A percentile compares a stretch with the other conserved stretches of the same genome.
phyloP scores from a whole-genome alignment of 2,888 invertebrate species.

The Leptodirus hochenwartii region DNA sequence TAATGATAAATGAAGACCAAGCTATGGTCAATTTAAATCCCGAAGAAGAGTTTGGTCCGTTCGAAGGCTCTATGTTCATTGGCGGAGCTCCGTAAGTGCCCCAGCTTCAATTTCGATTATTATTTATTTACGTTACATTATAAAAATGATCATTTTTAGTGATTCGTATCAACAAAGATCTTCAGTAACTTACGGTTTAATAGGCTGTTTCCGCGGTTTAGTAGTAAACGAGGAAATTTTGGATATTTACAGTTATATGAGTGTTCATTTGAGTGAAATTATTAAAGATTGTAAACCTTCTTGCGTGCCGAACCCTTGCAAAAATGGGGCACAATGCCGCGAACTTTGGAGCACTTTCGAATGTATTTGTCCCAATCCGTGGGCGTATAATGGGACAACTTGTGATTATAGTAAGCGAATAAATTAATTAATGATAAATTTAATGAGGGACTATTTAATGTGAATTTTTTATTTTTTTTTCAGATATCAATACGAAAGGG shows the following conservation, averaged over 20 bases:
- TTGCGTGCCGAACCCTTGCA: slow-evolving; percentile 85
- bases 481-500: slow-evolving; percentile 81
- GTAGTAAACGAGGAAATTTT: slow-evolving; percentile 83
- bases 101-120: slow-evolving; percentile 4
- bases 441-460: background rate
- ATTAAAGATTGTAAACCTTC: slow-evolving; percentile 87
- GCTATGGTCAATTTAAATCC: slow-evolving; percentile 71
- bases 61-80: slow-evolving; percentile 86
- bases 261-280: slow-evolving; percentile 78
- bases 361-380: slow-evolving; percentile 80
- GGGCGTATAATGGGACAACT: slow-evolving; percentile 79
- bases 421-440: background rate
- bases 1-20: slow-evolving; percentile 81
- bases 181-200: slow-evolving; percentile 72
- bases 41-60: slow-evolving; percentile 81
- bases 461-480: slow-evolving; percentile 15
- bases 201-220: slow-evolving; percentile 84
- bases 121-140: slow-evolving; percentile 1
- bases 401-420: slow-evolving; percentile 64
- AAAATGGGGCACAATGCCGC: slow-evolving; percentile 78
- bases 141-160: slow-evolving; percentile 6
- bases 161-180: slow-evolving; percentile 60
- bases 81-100: slow-evolving; percentile 77
- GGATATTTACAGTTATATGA: slow-evolving; percentile 84
- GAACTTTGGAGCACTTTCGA: slow-evolving; percentile 86